Conservation (phyloP, 2,113 vertebrate species). For the Ptilorrhoa leucosticta region DNA sequence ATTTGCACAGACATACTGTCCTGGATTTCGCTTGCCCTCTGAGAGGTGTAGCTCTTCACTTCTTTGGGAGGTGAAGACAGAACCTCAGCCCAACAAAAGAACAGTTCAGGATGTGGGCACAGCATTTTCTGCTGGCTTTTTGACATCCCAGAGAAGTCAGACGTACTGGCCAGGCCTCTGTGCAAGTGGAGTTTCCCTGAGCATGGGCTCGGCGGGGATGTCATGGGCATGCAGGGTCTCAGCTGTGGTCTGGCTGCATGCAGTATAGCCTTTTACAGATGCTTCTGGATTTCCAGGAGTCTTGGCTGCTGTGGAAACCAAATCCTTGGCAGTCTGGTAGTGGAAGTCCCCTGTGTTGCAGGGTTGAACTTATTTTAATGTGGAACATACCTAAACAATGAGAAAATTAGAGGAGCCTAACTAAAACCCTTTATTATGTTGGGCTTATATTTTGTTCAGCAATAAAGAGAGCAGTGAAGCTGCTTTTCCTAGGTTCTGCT, state of each 20-base stretch:
- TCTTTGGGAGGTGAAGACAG: background rate
- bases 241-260: background rate
- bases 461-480: background rate
- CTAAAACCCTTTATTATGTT: background rate
- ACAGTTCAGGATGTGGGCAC: background rate
- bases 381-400: background rate
- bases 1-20: background rate
- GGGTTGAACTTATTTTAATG: background rate
- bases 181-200: background rate
- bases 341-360: background rate
- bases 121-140: background rate
- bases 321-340: background rate
- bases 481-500: background rate
- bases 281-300: background rate
- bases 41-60: background rate
- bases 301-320: background rate
- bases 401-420: background rate
- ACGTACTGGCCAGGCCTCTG: background rate
- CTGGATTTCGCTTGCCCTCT: background rate
- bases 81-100: accelerated
- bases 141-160: background rate
- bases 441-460: background rate
- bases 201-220: accelerated
- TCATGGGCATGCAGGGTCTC: background rate
- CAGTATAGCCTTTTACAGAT: background rate